Evolutionary conservation across 2,113 vertebrate genomes (phyloP), one percentile per base, ranked within the genome.

Genomic region (Platysternon megacephalum): DNA sequence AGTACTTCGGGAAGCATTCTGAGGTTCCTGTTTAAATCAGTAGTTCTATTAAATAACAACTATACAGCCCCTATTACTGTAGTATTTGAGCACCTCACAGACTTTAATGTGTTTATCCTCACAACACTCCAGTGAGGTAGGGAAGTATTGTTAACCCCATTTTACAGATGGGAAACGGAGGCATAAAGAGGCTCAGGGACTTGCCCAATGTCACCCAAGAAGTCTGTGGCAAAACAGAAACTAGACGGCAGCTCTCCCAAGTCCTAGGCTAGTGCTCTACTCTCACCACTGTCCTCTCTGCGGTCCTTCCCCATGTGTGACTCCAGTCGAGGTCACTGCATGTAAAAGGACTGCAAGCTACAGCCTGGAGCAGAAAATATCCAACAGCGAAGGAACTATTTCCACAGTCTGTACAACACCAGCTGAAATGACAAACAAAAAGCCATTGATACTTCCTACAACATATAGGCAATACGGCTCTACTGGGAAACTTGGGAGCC

Each of bases 401-500:
- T 42, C 74, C 87, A 93, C 74, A 68, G 68, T 81, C 28, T 91
- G 93, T 93, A 88, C 93, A 93, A 5, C 19, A 68, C 88, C 79
- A 85, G 86, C 89, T 95, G 95, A 96, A 94, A 95, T 93, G 86
- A 76, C 76, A 91, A 92, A 93, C 61, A 95, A 94, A 96, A 95
- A 93, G 68, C 79, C 88, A 93, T 90, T 89, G 93, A 84, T 93
- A 79, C 86, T 95, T 93, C 79, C 84, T 93, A 85, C 21, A 0
- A 58, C 72, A 90, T 1, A 95, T 87, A 95, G 92, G 79, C 89
- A 68, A 96, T 88, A 88, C 39, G 89, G 58, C 55, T 94, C 49
- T 78, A 93, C 84, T 94, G 95, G 79, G 93, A 90, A 76, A 88
- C 86, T 82, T 95, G 95, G 88, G 80, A 91, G 24, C 82, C 58